Percentiles rank a stretch among this genome's conserved stretches.
Evolutionary conservation across 2,888 invertebrate species (phyloP).

Genomic region (Cantharis flavilabris): DNA sequence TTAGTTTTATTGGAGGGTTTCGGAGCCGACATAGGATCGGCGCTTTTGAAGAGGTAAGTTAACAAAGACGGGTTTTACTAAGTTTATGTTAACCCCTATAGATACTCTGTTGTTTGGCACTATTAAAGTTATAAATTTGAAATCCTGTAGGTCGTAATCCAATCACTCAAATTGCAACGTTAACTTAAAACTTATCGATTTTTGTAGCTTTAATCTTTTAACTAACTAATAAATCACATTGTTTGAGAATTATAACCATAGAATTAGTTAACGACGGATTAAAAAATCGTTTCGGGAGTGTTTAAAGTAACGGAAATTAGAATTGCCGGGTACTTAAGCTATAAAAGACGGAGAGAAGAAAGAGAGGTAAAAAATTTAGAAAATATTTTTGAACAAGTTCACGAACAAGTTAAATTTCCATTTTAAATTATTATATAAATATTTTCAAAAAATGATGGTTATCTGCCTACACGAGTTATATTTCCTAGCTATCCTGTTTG

Average conservation of each 20-base stretch:
- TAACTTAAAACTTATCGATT: neutral
- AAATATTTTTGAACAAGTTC: neutral
- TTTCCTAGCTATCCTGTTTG: constrained; percentile 29
- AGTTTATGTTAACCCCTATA: constrained; percentile 30
- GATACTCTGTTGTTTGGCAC: constrained; percentile 18
- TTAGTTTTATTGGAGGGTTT: constrained; percentile 42
- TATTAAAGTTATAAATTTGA: constrained; percentile 16
- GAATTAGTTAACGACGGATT: neutral
- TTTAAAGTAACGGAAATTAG: neutral
- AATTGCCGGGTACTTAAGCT: neutral
- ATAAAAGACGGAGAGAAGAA: neutral
- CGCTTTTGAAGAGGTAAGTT: constrained; percentile 43
- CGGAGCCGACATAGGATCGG: constrained; percentile 39
- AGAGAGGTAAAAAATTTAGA: neutral
- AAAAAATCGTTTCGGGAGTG: neutral
- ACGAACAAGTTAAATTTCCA: neutral
- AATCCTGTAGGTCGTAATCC: constrained; percentile 6
- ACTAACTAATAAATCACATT: neutral
- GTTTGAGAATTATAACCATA: neutral
- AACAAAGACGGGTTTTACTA: constrained; percentile 40
- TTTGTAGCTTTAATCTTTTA: neutral
- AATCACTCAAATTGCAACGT: neutral
- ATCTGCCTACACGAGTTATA: constrained; percentile 31
- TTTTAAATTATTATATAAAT: neutral
- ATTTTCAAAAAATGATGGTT: constrained; percentile 23